These are phyloP conservation scores for Clarias platycephalus DNA, from an alignment of 2,797 vertebrate genomes.

Conservation along the genomic window DNA sequence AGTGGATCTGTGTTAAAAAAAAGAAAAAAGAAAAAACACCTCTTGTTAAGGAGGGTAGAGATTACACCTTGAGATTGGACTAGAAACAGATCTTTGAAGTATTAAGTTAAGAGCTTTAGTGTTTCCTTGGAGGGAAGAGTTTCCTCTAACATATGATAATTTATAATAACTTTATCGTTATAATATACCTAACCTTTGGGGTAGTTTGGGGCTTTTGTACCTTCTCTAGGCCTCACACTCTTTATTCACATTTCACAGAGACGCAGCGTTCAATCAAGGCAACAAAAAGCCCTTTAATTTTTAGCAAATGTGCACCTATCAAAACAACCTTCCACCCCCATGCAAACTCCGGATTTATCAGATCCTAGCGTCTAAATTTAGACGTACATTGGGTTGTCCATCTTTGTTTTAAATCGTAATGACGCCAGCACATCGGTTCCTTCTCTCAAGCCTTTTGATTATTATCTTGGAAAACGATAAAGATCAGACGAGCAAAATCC, in stretches of 20 bases:
- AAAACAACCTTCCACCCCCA: conserved; percentile 32
- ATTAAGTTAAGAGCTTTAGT: conserved; percentile 4
- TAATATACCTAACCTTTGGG: conserved; percentile 1
- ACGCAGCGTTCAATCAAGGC: neutral
- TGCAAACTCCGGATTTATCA: conserved; percentile 38
- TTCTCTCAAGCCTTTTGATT: conserved; percentile 26
- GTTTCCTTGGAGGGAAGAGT: conserved; percentile 13
- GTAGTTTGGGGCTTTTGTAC: neutral
- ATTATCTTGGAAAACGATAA: conserved; percentile 42
- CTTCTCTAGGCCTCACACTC: neutral
- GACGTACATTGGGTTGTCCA: conserved; percentile 32
- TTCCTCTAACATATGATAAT: conserved; percentile 2
- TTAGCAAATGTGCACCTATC: conserved; percentile 14
- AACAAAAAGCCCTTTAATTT: conserved; percentile 2
- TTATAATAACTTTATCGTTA: neutral
- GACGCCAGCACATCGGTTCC: conserved; percentile 28
- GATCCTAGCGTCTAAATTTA: conserved; percentile 45
- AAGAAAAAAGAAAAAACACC: neutral
- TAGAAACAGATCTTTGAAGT: conserved; percentile 18
- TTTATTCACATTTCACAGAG: neutral
- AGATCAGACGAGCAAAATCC: conserved; percentile 28
- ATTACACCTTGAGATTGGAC: conserved; percentile 4
- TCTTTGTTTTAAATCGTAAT: conserved; percentile 40
- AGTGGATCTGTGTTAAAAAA: conserved; percentile 22
- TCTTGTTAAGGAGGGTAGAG: neutral